A percentile compares a stretch with the other conserved stretches of the same genome.
Evolutionary conservation across 2,888 invertebrate species (phyloP).

Genomic region (Marronus borbonicus): DNA sequence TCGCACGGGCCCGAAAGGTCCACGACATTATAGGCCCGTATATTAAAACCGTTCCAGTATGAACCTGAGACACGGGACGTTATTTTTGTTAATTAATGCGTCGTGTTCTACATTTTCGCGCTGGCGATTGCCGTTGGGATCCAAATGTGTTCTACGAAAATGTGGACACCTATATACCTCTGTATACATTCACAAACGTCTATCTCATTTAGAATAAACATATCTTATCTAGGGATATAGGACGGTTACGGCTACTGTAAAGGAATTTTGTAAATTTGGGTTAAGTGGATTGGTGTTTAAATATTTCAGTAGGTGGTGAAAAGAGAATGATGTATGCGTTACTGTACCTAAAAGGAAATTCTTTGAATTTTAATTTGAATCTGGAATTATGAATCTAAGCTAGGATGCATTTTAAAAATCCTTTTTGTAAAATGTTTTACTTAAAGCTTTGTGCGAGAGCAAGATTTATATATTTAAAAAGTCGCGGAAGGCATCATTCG

Average conservation of each 20-base stretch:
- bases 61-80: conserved; percentile 47
- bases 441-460: too few relatives aligned
- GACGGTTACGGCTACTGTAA: neutral
- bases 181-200: neutral
- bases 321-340: too few relatives aligned
- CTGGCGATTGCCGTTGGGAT: conserved; percentile 43
- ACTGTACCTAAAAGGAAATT: too few relatives aligned
- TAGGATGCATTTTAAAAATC: too few relatives aligned
- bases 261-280: neutral
- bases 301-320: neutral
- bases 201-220: neutral
- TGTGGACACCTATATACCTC: neutral
- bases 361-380: too few relatives aligned
- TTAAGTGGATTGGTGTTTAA: neutral
- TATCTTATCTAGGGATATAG: neutral
- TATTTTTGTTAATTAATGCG: conserved; percentile 47
- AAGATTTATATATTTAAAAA: too few relatives aligned
- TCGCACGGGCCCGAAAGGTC: conserved; percentile 38
- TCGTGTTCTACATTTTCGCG: conserved; percentile 43
- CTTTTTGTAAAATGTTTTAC: too few relatives aligned
- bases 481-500: too few relatives aligned
- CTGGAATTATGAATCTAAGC: too few relatives aligned
- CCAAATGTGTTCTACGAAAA: neutral
- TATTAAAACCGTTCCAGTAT: conserved; percentile 44
- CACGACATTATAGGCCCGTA: conserved; percentile 38